Conservation (phyloP, 2,797 vertebrate genomes). For the Phrynocephalus forsythii region DNA sequence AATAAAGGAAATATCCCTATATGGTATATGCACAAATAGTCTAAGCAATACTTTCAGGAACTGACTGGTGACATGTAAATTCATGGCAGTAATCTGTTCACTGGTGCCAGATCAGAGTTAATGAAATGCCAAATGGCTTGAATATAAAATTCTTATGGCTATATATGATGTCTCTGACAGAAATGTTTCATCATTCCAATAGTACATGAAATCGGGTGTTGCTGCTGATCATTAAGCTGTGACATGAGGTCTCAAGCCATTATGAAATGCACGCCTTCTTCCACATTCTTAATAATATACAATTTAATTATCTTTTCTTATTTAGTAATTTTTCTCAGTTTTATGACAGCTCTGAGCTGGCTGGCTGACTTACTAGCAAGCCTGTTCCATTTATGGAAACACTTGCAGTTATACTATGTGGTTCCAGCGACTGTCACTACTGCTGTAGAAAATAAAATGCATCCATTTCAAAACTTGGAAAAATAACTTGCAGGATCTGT, state of each 20-base stretch:
- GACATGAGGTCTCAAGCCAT: not conserved
- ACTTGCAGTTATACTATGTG: not conserved
- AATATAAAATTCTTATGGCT: slow-evolving; percentile 2
- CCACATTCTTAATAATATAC: not conserved
- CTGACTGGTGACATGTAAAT: not conserved
- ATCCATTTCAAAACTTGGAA: too few relatives aligned
- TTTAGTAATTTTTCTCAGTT: not conserved
- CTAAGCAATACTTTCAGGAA: not conserved
- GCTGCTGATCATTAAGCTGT: not conserved
- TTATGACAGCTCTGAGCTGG: not conserved
- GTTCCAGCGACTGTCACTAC: not conserved
- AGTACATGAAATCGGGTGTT: not conserved
- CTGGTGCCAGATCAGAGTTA: not conserved
- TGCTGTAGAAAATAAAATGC: not conserved
- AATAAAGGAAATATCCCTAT: not conserved
- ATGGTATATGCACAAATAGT: not conserved
- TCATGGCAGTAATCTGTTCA: slow-evolving; percentile 1
- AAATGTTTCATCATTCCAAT: slow-evolving; percentile 6
- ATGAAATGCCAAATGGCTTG: slow-evolving; percentile 15
- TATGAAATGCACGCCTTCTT: not conserved
- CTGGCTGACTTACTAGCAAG: not conserved
- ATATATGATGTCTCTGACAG: not conserved
- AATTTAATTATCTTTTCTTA: slow-evolving; percentile 13
- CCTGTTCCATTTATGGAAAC: not conserved
- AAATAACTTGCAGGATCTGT: too few relatives aligned